Base-by-base conservation (phyloP, 2,888 invertebrate species). In the Melipona bicolor region DNA sequence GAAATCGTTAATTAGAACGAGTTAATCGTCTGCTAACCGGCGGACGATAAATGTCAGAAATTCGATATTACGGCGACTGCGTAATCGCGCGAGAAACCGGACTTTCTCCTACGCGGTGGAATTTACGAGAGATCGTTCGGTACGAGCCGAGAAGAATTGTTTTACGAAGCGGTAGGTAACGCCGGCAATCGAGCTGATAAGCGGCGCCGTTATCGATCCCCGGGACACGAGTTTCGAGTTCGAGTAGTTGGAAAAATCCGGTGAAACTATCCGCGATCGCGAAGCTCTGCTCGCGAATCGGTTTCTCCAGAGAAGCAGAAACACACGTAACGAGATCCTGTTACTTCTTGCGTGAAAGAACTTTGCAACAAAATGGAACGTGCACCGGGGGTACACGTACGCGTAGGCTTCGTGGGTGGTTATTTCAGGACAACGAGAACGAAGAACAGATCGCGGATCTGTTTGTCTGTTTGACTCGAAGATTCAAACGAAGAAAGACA, bases 101-200 rank as follows among this genome's bases (percentile, higher is more conserved):
- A 85, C 85, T 85, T 85, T 85, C 85, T 84, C 85, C 81, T 56
- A 52, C 67, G 62, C 64, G 27, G 62, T 67, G 82, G 78, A 84
- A 78, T 86, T 82, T 88, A 88, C 84, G 81, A 81, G 59, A 67
- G 68, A 81, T 79, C 76, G 43, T 36, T 61, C 71, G 56, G 50
- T 24, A 72, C 68, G 32, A 49, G 24, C 32, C 65, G 59, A 68
- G 77, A 84, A 72, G 84, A 77, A 77, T 77, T 77, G 75, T 69
- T 73, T 67, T 67, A 52, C 81, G 65, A 64, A 72, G 84, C 83
- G 83, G 79, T 83, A 83, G 82, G 83, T 84, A 84, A 82, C 77
- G 56, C 43, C 73, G 77, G 76, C 67, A 62, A 64, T 72, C 71
- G 50, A 62, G 5, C 61, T 81, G 82, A 83, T 83, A 83, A 83